A percentile compares a stretch with the other conserved stretches of the same genome.
These are phyloP conservation scores for Distichodus sexfasciatus DNA, from an alignment of 2,797 vertebrate genomes.

Conservation along the genomic window DNA sequence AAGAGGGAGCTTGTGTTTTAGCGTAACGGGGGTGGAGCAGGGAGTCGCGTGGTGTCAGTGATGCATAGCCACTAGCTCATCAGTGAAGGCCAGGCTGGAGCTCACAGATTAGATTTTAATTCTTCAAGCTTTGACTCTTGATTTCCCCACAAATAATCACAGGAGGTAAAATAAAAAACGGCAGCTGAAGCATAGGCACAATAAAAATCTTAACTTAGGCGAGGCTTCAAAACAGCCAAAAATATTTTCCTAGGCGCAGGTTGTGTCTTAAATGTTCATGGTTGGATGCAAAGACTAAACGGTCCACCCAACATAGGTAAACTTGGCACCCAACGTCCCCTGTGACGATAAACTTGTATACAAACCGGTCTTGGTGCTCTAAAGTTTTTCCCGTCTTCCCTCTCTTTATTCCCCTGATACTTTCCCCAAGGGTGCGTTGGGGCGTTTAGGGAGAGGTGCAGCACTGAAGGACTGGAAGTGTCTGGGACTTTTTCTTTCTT, in stretches of 20 bases:
- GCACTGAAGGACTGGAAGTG: constrained; percentile 15
- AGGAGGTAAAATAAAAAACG: constrained; percentile 17
- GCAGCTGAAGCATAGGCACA: constrained; percentile 12
- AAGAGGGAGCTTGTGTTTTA: constrained; percentile 13
- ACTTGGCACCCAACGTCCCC: constrained; percentile 23
- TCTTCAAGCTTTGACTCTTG: constrained; percentile 34
- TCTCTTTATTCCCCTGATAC: background rate
- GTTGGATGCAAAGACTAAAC: too few relatives aligned
- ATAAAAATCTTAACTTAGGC: constrained; percentile 27
- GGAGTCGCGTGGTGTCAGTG: constrained; percentile 28
- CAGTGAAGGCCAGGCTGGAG: constrained; percentile 37
- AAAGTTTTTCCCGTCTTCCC: constrained; percentile 21
- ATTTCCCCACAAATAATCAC: constrained; percentile 48
- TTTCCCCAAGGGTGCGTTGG: constrained; percentile 8
- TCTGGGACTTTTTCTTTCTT: constrained; percentile 35
- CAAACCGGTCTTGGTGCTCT: constrained; percentile 16
- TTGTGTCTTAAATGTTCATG: too few relatives aligned
- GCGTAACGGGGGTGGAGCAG: constrained; percentile 16
- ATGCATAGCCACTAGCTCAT: constrained; percentile 40
- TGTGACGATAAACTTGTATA: constrained; percentile 31
- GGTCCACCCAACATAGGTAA: too few relatives aligned
- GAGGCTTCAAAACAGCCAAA: constrained; percentile 1
- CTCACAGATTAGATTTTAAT: constrained; percentile 40
- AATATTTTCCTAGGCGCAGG: too few relatives aligned
- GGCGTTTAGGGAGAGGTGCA: constrained; percentile 25